Conservation (phyloP, 37 sponge, comb jelly and placozoan species). For the Ephydatia muelleri region DNA sequence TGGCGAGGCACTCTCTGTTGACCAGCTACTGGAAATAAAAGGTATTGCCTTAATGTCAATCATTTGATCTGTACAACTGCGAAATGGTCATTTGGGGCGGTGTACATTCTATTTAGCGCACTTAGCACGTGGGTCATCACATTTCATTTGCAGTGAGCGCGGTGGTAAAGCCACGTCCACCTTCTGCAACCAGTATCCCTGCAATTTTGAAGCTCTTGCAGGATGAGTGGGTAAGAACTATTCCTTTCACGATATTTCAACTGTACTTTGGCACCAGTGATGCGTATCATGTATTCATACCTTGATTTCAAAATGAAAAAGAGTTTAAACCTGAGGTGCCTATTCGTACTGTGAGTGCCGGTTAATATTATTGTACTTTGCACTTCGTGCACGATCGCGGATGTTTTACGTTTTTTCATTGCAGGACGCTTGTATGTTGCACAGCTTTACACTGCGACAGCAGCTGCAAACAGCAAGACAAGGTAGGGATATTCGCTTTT, state of each 20-base stretch:
- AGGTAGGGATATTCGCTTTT: conserved; percentile 33
- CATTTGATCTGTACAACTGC: neutral
- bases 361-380: neutral
- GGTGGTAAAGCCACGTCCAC: conserved; percentile 91
- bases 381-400: neutral
- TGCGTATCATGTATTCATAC: neutral
- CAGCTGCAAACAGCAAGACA: conserved; percentile 98
- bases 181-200: conserved; percentile 99
- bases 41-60: conserved; percentile 25
- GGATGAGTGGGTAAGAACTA: conserved; percentile 89
- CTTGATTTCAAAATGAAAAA: no score
- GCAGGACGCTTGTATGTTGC: conserved; percentile 97
- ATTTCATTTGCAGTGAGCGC: conserved; percentile 58
- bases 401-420: neutral
- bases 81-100: neutral
- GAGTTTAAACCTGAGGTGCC: conserved; percentile 11
- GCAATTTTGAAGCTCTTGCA: conserved; percentile 98
- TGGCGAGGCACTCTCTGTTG: conserved; percentile 87
- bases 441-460: conserved; percentile 95
- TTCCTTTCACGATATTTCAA: neutral
- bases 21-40: conserved; percentile 89
- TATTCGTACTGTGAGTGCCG: neutral
- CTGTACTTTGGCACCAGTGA: conserved; percentile 11
- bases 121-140: neutral
- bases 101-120: neutral